Evolutionary conservation across 2,888 invertebrate species (phyloP), one percentile per base, ranked within the genome.

Genomic region (Andricus quercusramuli): DNA sequence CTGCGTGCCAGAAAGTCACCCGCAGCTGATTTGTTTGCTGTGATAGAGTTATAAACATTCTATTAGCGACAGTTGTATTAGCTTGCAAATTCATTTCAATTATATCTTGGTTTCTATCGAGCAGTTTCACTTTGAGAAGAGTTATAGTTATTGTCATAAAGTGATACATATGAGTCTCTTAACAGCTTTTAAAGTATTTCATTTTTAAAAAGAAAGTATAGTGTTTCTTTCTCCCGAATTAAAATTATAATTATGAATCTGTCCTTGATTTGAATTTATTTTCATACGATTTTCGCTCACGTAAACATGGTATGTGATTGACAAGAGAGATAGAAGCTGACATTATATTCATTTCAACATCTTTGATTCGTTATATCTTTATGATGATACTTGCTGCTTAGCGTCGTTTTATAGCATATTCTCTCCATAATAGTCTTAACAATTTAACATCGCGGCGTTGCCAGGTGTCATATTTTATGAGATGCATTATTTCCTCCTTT

Each of bases 381-480:
- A 62, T 62, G 62, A 25, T 25, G 62, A 62, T 62, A 25, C 25
- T 62, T 25, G 22, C 22, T 62, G 62, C 25, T 62, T 62, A 62
- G 25, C 25, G 13, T 62, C 3, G 13, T 59, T 37, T 25, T 13
- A 37, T 22, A n/a, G 37, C n/a, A 22, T 41, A 32, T 66, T 66
- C 37, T 32, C 41, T 66, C 37, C 9, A 59, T 62, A 25, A 56
- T 47, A 56, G 51, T 51, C 47, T 51, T 51, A 51, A 51, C 51
- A 51, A 20, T 51, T 51, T 51, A 51, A 59, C 66, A 20, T 37
- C 17, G 8, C 66, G 32, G 66, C 29, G 66, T 66, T 67, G 44
- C 67, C 67, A 67, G 67, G 67, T 67, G 67, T 67, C 44, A 13
- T 67, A 41, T 44, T 67, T 67, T 15, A 68, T 44, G 68, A 68